Evolutionary conservation across 2,113 vertebrate species (phyloP), one percentile per base, ranked within the genome.

Genomic region (Channa maculata): DNA sequence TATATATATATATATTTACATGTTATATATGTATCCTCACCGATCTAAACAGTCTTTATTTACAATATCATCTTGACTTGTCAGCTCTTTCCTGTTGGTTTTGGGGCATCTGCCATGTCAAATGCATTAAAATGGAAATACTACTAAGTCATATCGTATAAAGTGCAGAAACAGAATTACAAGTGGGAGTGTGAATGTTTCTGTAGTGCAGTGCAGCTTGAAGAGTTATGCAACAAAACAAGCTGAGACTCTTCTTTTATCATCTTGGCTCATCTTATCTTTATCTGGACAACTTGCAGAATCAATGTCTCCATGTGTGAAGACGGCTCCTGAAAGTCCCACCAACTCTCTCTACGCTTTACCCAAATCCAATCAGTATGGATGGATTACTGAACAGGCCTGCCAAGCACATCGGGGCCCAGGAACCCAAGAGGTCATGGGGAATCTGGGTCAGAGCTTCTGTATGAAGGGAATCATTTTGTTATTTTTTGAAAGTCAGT

Each of bases 301-400:
- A 87, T 89, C 86, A 82, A 62, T 85, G 73, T 79, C 86, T 87
- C 54, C 37, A 36, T 58, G 62, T 39, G 37, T 76, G 75, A 69
- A 86, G 83, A 79, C 71, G 86, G 86, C 91, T 83, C 88, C 85
- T 77, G 33, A 65, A 67, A 52, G 89, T 90, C 88, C 69, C 60
- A 64, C 13, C 39, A 61, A 72, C 80, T 80, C 76, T 63, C 53
- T 49, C 15, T 12, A 33, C 24, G 62, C 34, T 54, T 68, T 8
- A 71, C 65, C 57, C 49, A 78, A 90, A 86, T 88, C 77, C 83
- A 54, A 70, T 86, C 80, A 88, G 34, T 24, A 24, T 24, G 24
- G 24, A 24, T 24, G 24, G 24, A 24, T 24, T 24, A 24, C 24
- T 24, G 24, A 24, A 24, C 24, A 24, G 24, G 24, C 24, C 24